phyloP scores from a whole-genome alignment of 2,888 invertebrate genomes.

The Neoitamus cyanurus region DNA sequence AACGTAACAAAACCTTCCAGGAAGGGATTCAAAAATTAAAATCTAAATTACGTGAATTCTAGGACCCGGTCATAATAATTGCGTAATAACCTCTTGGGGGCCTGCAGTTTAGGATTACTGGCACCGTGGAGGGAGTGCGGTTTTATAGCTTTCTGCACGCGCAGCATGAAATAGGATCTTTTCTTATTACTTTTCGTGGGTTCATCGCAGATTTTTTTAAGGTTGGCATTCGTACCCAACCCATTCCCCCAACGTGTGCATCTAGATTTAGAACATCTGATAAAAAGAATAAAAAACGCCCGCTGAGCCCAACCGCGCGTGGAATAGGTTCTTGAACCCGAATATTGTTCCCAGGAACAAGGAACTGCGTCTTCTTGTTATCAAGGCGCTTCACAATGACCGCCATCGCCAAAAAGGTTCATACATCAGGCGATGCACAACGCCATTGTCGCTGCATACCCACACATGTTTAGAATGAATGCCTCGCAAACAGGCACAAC shows the following conservation, averaged over 20 bases:
- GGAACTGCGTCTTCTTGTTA: neutral
- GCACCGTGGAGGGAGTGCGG: neutral
- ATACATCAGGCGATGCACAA: neutral
- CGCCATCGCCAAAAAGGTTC: neutral
- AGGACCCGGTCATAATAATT: neutral
- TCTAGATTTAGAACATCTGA: neutral
- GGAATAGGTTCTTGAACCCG: neutral
- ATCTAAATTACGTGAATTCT: neutral
- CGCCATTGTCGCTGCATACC: neutral
- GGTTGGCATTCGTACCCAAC: neutral
- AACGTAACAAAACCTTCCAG: conserved; percentile 11
- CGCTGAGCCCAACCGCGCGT: neutral
- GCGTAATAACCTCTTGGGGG: neutral
- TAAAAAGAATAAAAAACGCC: neutral
- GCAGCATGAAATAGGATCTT: neutral
- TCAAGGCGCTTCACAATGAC: neutral
- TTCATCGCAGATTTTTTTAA: neutral
- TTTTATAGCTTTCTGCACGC: neutral
- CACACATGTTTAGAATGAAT: neutral
- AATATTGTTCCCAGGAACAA: neutral
- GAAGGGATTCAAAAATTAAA: neutral
- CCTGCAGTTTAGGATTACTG: neutral
- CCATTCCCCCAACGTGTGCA: neutral
- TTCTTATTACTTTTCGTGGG: neutral
- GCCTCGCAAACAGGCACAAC: neutral